Conservation (phyloP, 2,888 invertebrate species). For the Ceratothoa steindachneri region DNA sequence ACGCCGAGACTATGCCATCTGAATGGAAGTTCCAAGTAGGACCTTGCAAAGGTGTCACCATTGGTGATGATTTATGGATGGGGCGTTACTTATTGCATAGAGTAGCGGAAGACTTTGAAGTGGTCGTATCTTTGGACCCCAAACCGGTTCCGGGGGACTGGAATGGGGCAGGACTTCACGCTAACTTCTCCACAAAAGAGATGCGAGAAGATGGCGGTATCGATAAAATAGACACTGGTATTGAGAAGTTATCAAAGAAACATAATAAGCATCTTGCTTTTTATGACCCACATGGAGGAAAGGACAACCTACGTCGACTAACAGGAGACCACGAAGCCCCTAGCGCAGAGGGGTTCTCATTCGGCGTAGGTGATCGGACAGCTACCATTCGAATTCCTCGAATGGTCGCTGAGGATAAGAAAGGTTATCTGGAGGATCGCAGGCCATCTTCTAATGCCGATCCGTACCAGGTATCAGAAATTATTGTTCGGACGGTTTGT, state of each 20-base stretch:
- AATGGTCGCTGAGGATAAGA: constrained; percentile 80
- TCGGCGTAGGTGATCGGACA: constrained; percentile 86
- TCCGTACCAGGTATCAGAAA: constrained; percentile 79
- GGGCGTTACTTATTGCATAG: constrained; percentile 79
- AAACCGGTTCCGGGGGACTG: constrained; percentile 76
- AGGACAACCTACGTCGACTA: constrained; percentile 88
- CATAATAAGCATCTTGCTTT: constrained; percentile 91
- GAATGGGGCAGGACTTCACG: constrained; percentile 95
- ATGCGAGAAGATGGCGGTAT: constrained; percentile 89
- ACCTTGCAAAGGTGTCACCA: constrained; percentile 65
- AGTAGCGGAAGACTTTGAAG: constrained; percentile 86
- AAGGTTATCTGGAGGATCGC: constrained; percentile 93
- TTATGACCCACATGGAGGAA: constrained; percentile 89
- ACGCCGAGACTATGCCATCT: constrained; percentile 97
- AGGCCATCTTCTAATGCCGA: constrained; percentile 89
- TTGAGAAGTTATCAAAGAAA: constrained; percentile 84
- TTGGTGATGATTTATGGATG: constrained; percentile 82
- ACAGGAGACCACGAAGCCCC: constrained; percentile 95
- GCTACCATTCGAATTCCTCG: constrained; percentile 92
- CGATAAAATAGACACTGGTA: constrained; percentile 82
- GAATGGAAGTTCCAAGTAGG: constrained; percentile 67
- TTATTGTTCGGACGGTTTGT: constrained; percentile 78
- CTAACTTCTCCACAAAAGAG: constrained; percentile 86
- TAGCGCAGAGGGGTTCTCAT: constrained; percentile 92
- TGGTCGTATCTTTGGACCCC: constrained; percentile 71